Conservation (phyloP, 2,113 vertebrate genomes). For the Mastomys natalensis region DNA sequence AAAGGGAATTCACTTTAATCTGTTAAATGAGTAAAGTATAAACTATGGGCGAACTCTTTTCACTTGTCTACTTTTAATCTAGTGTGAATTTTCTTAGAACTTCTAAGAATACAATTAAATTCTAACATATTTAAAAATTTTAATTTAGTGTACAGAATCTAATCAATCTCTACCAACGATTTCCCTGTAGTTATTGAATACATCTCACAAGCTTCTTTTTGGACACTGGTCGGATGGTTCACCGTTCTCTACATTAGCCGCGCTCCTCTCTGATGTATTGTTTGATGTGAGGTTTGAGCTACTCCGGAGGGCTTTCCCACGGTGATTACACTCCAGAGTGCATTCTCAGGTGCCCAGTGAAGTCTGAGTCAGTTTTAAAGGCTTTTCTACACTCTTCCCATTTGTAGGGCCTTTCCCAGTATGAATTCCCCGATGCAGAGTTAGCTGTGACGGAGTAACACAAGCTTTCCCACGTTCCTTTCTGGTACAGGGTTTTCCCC, state of each 20-base stretch:
- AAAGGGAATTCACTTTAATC: neutral
- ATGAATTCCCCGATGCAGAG: slow-evolving; percentile 75
- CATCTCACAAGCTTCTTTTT: neutral
- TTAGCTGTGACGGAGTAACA: slow-evolving; percentile 71
- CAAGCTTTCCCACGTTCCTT: slow-evolving; percentile 76
- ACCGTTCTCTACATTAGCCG: slow-evolving; percentile 7
- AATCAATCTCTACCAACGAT: neutral
- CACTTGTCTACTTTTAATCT: slow-evolving; percentile 33
- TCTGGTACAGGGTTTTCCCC: slow-evolving; percentile 78
- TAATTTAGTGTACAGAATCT: slow-evolving; percentile 23
- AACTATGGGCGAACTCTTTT: slow-evolving; percentile 46
- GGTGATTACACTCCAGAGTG: slow-evolving; percentile 72
- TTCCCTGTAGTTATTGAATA: slow-evolving; percentile 18
- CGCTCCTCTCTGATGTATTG: slow-evolving; percentile 64
- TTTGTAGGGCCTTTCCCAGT: slow-evolving; percentile 73
- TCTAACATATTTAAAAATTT: slow-evolving; percentile 27
- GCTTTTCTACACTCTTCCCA: slow-evolving; percentile 76
- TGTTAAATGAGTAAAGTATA: neutral
- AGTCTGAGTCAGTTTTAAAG: slow-evolving; percentile 75
- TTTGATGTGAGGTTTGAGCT: slow-evolving; percentile 77
- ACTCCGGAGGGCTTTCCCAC: slow-evolving; percentile 71
- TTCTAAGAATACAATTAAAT: slow-evolving; percentile 38
- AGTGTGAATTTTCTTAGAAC: slow-evolving; percentile 16
- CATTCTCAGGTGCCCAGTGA: slow-evolving; percentile 63
- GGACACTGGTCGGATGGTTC: neutral